Base-by-base conservation (phyloP, 2,888 invertebrate genomes). In the Alentia gelatinosa region DNA sequence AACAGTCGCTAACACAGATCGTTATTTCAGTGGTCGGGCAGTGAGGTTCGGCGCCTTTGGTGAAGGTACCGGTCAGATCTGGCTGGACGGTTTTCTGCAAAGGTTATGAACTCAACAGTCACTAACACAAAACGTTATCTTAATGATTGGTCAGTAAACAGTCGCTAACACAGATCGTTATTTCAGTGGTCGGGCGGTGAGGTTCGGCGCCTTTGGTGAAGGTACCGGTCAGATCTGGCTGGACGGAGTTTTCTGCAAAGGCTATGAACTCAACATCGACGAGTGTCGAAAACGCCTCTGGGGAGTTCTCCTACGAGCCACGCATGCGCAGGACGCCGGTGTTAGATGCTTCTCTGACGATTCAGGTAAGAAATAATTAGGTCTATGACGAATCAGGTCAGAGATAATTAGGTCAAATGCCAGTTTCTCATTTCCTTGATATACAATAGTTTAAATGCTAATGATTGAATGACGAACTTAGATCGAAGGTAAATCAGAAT, bases 11-110 rank as follows among this genome's bases (percentile, higher is more conserved):
- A n/a, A n/a, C n/a, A n/a, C n/a, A n/a, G n/a, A n/a, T n/a, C n/a
- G n/a, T n/a, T n/a, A n/a, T n/a, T n/a, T n/a, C 83, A 83, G 83
- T 83, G 83, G 83, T 39, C 83, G 83, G 5, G 83, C 83, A 40
- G 83, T 83, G 23, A 37, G 83, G 1, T 83, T 37, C 39, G 83
- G 83, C 39, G 83, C 83, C 4, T 83, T 83, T 39, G 83, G 83
- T 4, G 83, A 23, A 26, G 83, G 83, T 23, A 40, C 39, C n/a
- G 83, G 83, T 40, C 4, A 7, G 23, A 83, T 83, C 23, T 83
- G 83, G 83, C 15, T 83, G 83, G 83, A 83, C 23, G 83, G 83
- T 83, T 15, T 40, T 4, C 37, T 83, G 83, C 26, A 37, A 26
- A 1, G 83, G 83, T 7, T 83, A 83, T 23, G 83, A 83, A 23